A percentile compares a stretch with the other conserved stretches of the same genome.
Evolutionary conservation across 2,113 vertebrate species (phyloP).

Genomic region (Scophthalmus maximus): DNA sequence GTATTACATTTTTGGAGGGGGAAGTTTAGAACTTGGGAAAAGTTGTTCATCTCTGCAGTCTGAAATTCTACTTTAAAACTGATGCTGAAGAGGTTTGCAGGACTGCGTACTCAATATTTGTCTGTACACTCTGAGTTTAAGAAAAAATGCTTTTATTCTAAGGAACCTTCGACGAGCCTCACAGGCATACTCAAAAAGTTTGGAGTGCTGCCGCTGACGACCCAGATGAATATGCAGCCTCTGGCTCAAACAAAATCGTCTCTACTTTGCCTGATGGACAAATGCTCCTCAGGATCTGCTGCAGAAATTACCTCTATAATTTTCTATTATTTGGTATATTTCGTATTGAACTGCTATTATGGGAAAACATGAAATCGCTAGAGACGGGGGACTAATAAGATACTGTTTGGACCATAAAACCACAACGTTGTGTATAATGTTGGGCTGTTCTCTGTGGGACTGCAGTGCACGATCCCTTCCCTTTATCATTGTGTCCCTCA

Average conservation of each 20-base stretch:
- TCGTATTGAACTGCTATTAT: background rate
- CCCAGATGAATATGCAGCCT: no score
- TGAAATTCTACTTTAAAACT: no score
- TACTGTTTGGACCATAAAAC: background rate
- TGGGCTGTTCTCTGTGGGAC: background rate
- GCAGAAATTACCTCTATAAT: background rate
- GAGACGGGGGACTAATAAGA: background rate
- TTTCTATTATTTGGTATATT: no score
- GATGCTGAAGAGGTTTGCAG: no score
- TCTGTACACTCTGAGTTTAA: no score
- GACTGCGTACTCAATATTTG: no score
- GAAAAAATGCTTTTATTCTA: background rate
- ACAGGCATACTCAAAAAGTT: background rate
- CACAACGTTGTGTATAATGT: background rate
- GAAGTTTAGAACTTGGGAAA: background rate
- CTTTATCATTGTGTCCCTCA: constrained; percentile 11
- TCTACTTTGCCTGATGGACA: background rate
- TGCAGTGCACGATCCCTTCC: constrained; percentile 5
- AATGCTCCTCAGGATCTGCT: background rate
- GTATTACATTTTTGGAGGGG: background rate
- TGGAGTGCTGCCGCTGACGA: background rate
- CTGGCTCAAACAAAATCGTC: background rate
- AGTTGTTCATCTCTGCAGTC: no score
- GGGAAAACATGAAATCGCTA: background rate
- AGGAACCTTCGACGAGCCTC: background rate